Base-by-base conservation (phyloP, 2,113 vertebrate species). In the Cariama cristata region DNA sequence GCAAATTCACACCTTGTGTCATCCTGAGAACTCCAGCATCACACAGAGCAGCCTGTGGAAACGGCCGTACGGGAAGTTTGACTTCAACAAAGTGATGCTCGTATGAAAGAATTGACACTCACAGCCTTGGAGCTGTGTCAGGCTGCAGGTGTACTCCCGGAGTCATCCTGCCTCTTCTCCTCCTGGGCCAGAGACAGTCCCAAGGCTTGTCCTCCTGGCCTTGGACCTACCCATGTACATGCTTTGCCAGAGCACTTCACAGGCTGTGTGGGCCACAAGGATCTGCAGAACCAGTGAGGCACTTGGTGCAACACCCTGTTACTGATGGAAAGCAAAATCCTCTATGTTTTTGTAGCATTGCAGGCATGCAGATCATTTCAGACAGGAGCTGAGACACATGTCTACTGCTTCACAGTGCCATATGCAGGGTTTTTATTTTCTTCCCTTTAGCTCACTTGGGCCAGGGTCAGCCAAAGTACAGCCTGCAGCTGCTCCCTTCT, bases 201-300 rank as follows among this genome's bases (percentile, higher is more conserved):
- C 63, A 14, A 12, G 8, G 44, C 32, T 32, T 33, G 27, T 33
- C 18, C 33, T 28, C 55, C 68, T 13, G 58, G 23, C 40, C 62
- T 40, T 2, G 0, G 23, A 12, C n/a, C 8, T 4, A 17, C 8
- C 26, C 22, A 19, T 2, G 8, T 45, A 24, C 0, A 0, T 3
- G 5, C 18, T 77, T 45, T 74, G 64, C 35, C 1, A 0, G 58
- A 75, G 82, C 45, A 21, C 35, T 35, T 49, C 24, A 3, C 8
- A 40, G 45, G 38, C n/a, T 9, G 0, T 10, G 33, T 4, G 3
- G 50, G 44, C 52, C 12, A 3, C 59, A 22, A 3, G 28, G 67
- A 55, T 14, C 27, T 73, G 63, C 83, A 69, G 32, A 52, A 52
- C 24, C 44, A 42, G 15, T 22, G 52, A n/a, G 44, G 16, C 18